Conservation (phyloP, 1,140 invertebrate genomes). For the Trichomalopsis sarcophagae region DNA sequence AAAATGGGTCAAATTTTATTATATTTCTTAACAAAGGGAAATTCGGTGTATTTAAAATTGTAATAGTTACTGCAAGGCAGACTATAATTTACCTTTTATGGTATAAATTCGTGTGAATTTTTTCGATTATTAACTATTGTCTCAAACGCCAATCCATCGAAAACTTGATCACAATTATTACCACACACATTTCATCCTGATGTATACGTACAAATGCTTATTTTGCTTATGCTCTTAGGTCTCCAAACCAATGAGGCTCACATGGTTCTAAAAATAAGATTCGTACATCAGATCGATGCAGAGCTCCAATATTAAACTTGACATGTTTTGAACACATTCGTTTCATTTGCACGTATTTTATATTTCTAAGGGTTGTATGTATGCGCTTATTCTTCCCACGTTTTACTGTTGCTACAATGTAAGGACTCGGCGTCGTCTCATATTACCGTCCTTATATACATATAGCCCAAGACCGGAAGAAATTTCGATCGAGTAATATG, state of each 20-base stretch:
- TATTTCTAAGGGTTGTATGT: conserved; percentile 69
- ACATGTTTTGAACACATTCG: conserved; percentile 74
- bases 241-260: neutral
- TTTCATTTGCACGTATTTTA: conserved; percentile 67
- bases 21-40: too few species aligned
- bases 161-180: too few species aligned
- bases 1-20: too few species aligned
- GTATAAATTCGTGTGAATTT: too few species aligned
- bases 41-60: too few species aligned
- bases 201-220: too few species aligned
- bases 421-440: conserved; percentile 61
- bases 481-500: conserved; percentile 71
- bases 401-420: conserved; percentile 48
- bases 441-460: conserved; percentile 62
- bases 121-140: too few species aligned
- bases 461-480: conserved; percentile 64
- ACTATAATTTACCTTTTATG: too few species aligned
- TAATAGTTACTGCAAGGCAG: too few species aligned
- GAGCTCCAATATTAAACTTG: conserved; percentile 71
- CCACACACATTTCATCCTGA: too few species aligned
- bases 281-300: conserved; percentile 69
- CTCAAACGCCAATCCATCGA: too few species aligned
- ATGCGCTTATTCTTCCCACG: conserved; percentile 69
- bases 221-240: neutral
- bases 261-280: neutral